Evolutionary conservation across 2,113 vertebrate species (phyloP).

Genomic region (Ifrita kowaldi): DNA sequence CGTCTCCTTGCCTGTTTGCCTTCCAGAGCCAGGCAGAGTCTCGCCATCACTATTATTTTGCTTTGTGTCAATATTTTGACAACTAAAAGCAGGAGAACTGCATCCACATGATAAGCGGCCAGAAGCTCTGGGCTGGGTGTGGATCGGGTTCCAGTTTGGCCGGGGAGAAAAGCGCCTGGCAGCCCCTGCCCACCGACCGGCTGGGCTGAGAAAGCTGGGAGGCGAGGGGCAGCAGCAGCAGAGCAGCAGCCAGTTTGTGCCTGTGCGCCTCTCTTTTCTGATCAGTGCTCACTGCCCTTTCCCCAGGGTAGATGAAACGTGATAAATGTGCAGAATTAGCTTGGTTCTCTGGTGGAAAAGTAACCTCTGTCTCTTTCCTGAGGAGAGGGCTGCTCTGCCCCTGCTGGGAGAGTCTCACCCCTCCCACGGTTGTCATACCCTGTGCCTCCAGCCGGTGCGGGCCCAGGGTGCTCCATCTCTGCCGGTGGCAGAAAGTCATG

Average conservation of each 20-base stretch:
- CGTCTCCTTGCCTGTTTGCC: constrained; percentile 2
- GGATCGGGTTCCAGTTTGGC: constrained; percentile 4
- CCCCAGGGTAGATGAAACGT: neutral
- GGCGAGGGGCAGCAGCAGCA: neutral
- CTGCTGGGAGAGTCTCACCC: neutral
- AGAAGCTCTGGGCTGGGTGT: constrained; percentile 36
- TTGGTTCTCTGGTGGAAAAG: neutral
- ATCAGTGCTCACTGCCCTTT: neutral
- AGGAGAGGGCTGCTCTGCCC: neutral
- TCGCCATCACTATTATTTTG: constrained; percentile 37
- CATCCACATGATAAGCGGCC: constrained; percentile 54
- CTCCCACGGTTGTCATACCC: neutral
- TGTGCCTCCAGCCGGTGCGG: rapidly evolving
- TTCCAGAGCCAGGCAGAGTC: constrained; percentile 40
- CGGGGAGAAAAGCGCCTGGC: neutral
- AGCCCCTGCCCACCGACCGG: neutral
- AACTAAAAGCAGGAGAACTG: constrained; percentile 56
- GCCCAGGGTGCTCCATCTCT: neutral
- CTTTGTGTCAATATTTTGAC: constrained; percentile 68
- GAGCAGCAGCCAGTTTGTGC: rapidly evolving
- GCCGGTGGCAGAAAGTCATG: neutral
- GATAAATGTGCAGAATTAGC: neutral
- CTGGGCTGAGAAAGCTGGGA: neutral
- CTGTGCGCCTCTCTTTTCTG: rapidly evolving
- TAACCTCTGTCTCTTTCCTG: neutral